Evolutionary conservation across 2,113 vertebrate species (phyloP).

Genomic region (Panthera uncia): DNA sequence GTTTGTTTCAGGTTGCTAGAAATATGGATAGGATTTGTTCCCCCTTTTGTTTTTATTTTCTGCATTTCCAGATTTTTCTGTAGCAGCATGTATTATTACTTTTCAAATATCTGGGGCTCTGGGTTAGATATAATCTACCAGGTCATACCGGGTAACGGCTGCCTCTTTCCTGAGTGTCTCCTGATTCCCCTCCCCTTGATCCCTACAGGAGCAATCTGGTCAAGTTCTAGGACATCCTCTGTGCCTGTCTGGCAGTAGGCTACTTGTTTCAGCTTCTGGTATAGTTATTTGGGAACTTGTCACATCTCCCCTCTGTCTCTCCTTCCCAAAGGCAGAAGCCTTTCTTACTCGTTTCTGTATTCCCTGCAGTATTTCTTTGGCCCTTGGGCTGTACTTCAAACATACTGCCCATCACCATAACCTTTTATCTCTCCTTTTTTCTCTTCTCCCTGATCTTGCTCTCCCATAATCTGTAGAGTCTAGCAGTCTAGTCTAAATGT

Average conservation of each 20-base stretch:
- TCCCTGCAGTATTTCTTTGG: background rate
- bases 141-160: background rate
- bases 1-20: background rate
- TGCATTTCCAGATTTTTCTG: background rate
- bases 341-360: background rate
- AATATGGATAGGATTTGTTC: background rate
- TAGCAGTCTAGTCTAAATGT: background rate
- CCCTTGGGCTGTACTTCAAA: background rate
- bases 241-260: background rate
- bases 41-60: background rate
- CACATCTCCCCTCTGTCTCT: background rate
- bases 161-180: background rate
- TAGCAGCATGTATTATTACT: background rate
- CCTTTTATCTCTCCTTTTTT: background rate
- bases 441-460: background rate
- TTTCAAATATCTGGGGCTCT: background rate
- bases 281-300: background rate
- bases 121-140: background rate
- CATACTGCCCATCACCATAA: background rate
- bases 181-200: background rate
- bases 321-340: background rate
- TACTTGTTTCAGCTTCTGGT: background rate
- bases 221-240: background rate
- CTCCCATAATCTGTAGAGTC: background rate
- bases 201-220: background rate